Conservation (phyloP, 1,140 invertebrate genomes). For the Nephotettix cincticeps region DNA sequence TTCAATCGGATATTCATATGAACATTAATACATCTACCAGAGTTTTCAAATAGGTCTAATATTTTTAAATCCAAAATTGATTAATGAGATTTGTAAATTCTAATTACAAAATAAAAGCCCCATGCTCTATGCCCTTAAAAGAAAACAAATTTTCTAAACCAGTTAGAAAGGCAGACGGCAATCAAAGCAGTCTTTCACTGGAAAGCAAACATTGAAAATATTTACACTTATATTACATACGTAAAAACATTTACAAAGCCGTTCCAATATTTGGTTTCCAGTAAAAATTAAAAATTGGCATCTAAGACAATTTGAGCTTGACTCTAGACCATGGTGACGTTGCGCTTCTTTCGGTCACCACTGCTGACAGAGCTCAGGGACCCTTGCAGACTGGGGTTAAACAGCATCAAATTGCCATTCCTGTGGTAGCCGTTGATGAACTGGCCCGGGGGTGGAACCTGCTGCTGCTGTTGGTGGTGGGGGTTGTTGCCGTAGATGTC, state of each 20-base stretch:
- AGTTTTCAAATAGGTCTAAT: too few relatives aligned
- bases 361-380: conserved; percentile 56
- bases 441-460: conserved; percentile 40
- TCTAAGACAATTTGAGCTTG: conserved; percentile 11
- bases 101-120: too few relatives aligned
- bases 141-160: too few relatives aligned
- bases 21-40: too few relatives aligned
- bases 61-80: too few relatives aligned
- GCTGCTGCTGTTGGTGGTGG: conserved; percentile 45
- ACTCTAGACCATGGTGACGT: conserved; percentile 56
- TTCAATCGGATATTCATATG: too few relatives aligned
- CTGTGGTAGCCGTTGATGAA: conserved; percentile 48
- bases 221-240: conserved; percentile 3
- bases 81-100: too few relatives aligned
- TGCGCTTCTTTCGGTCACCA: conserved; percentile 54
- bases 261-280: conserved; percentile 3
- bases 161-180: too few relatives aligned
- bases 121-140: too few relatives aligned
- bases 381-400: conserved; percentile 55
- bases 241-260: conserved; percentile 19
- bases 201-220: conserved; percentile 16
- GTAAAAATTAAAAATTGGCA: neutral
- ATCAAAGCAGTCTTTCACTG: neutral
- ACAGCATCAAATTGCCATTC: conserved; percentile 47
- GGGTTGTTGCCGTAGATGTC: conserved; percentile 37